Percentiles rank a stretch among this genome's conserved stretches.
These are phyloP conservation scores for Bolinopsis microptera DNA, from an alignment of 37 sponge, comb jelly and placozoan species.

Conservation along the genomic window DNA sequence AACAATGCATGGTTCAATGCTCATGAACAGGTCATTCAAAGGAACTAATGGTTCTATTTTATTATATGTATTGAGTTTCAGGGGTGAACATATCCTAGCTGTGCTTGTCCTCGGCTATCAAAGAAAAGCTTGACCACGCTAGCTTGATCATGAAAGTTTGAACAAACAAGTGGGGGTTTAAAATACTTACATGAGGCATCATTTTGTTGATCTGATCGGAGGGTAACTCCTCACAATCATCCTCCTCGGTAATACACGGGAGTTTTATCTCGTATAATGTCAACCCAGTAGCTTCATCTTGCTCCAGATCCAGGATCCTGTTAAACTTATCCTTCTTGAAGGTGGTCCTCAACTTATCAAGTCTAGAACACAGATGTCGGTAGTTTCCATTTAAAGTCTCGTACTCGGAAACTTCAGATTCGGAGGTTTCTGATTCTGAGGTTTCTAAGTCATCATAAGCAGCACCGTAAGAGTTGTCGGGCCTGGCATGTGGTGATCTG, in stretches of 20 bases:
- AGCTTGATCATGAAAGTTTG: too few species aligned
- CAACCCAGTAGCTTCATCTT: neutral
- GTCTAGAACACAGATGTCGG: conserved; percentile 38
- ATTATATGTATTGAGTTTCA: too few species aligned
- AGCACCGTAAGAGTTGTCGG: conserved; percentile 26
- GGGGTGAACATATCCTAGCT: too few species aligned
- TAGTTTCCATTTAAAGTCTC: conserved; percentile 40
- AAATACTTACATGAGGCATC: conserved; percentile 41
- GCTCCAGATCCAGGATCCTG: neutral
- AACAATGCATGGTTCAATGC: neutral
- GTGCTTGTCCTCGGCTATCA: too few species aligned
- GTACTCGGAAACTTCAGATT: conserved; percentile 4
- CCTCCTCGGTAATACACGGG: conserved; percentile 33
- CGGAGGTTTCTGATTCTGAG: conserved; percentile 56
- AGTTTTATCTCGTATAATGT: conserved; percentile 38
- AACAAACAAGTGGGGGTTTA: too few species aligned
- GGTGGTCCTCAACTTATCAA: neutral
- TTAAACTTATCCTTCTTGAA: neutral
- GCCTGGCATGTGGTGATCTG: neutral
- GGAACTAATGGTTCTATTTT: too few species aligned
- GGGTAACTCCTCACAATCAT: conserved; percentile 7
- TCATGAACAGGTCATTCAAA: too few species aligned
- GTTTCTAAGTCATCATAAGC: conserved; percentile 36
- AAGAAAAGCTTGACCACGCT: too few species aligned
- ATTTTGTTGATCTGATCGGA: conserved; percentile 24